Conservation (phyloP, 2,888 invertebrate genomes). For the Ptychoptera contaminata region DNA sequence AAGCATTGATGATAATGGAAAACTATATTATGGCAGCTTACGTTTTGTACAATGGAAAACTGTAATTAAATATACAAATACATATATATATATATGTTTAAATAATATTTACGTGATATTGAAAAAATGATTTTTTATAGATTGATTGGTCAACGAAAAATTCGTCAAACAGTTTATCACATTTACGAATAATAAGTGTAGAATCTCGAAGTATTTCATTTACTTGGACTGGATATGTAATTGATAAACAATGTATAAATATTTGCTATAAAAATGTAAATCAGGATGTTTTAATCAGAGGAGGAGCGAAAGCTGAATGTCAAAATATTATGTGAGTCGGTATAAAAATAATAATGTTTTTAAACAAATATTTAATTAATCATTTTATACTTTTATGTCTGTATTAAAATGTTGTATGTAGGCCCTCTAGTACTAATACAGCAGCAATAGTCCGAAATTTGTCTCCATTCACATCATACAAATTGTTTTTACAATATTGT, state of each 20-base stretch:
- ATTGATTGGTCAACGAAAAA: background rate
- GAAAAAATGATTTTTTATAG: background rate
- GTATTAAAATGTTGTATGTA: background rate
- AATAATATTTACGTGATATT: background rate
- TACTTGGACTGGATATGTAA: conserved; percentile 11
- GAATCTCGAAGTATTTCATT: conserved; percentile 26
- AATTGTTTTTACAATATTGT: conserved; percentile 10
- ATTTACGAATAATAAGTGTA: conserved; percentile 3
- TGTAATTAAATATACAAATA: conserved; percentile 16
- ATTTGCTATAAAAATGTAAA: conserved; percentile 10
- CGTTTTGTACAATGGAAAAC: conserved; percentile 30
- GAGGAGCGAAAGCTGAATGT: conserved; percentile 11
- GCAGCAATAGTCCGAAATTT: conserved; percentile 7
- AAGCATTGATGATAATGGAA: conserved; percentile 23
- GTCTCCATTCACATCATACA: conserved; percentile 9
- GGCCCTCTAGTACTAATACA: no score
- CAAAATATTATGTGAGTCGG: conserved; percentile 14
- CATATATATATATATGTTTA: background rate
- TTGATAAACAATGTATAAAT: conserved; percentile 7
- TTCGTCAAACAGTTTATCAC: background rate
- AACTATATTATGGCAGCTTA: conserved; percentile 24
- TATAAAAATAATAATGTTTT: conserved; percentile 3
- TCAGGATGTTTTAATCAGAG: conserved; percentile 7
- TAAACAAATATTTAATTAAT: background rate
- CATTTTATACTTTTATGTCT: background rate